Percentiles rank a stretch among this genome's conserved stretches.
Conservation (phyloP, 2,888 invertebrate species). For the Eubasilissa splendida region DNA sequence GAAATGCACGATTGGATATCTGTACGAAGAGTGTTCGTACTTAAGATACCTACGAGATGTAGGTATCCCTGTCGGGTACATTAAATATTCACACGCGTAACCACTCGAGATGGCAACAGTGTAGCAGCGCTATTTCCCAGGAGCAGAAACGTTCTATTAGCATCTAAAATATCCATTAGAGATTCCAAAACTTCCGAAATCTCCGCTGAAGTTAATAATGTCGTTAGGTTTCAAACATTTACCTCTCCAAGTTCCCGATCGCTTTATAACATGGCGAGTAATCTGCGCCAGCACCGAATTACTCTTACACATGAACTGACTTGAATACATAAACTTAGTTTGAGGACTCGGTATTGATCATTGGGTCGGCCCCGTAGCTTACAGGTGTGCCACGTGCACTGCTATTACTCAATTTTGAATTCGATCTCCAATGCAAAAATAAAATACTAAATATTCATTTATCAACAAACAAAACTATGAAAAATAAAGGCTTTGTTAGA, state of each 20-base stretch:
- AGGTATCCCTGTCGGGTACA: background rate
- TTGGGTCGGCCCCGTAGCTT: no score
- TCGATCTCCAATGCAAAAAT: no score
- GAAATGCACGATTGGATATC: no score
- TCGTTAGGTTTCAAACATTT: slow-evolving; percentile 39
- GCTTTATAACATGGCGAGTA: slow-evolving; percentile 30
- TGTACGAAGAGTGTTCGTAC: no score
- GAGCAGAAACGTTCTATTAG: slow-evolving; percentile 34
- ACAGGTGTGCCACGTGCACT: no score
- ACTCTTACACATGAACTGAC: background rate
- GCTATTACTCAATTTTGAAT: no score
- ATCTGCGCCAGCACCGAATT: slow-evolving; percentile 25
- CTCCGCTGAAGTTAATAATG: slow-evolving; percentile 32
- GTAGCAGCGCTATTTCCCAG: slow-evolving; percentile 14
- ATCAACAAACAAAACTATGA: no score
- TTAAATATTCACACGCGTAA: slow-evolving; percentile 14
- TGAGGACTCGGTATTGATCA: no score
- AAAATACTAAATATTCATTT: no score
- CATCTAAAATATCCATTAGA: slow-evolving; percentile 38
- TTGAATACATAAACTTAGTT: background rate
- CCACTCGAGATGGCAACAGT: slow-evolving; percentile 23
- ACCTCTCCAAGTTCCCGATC: slow-evolving; percentile 32
- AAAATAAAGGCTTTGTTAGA: no score
- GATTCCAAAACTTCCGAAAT: slow-evolving; percentile 31
- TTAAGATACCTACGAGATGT: no score